Conservation (phyloP, 2,797 vertebrate genomes). For the Crenichthys baileyi region DNA sequence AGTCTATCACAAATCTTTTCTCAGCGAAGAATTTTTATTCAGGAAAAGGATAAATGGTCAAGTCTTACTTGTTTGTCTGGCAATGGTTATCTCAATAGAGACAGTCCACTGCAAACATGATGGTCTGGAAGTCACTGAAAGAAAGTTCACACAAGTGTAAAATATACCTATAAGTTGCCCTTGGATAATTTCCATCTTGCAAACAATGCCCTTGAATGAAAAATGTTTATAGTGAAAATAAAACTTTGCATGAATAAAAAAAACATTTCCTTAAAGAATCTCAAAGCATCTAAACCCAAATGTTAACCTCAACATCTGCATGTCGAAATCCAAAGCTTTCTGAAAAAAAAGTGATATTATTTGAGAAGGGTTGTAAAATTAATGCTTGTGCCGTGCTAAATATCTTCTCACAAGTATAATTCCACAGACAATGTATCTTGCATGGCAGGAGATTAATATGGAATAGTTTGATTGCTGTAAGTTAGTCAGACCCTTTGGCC, state of each 20-base stretch:
- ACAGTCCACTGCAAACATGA: no score
- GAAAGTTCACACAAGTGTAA: no score
- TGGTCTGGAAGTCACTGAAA: no score
- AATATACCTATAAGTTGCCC: no score
- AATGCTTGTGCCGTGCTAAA: background rate
- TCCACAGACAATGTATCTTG: no score
- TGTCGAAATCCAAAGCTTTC: background rate
- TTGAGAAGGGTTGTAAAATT: background rate
- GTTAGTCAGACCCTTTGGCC: no score
- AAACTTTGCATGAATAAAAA: background rate
- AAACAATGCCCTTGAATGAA: background rate
- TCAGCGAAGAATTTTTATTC: background rate
- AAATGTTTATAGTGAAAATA: background rate
- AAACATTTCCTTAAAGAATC: background rate
- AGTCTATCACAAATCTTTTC: background rate
- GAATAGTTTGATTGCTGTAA: no score
- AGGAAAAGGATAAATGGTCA: background rate
- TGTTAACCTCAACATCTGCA: background rate
- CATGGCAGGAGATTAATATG: no score
- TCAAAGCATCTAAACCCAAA: background rate
- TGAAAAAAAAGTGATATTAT: background rate
- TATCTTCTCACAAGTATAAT: background rate
- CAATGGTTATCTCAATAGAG: background rate
- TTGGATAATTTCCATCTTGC: no score
- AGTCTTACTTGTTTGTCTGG: background rate